These are phyloP conservation scores for Stichodactyla helianthus DNA, from an alignment of 64 coral and sea anemone species.

Conservation along the genomic window DNA sequence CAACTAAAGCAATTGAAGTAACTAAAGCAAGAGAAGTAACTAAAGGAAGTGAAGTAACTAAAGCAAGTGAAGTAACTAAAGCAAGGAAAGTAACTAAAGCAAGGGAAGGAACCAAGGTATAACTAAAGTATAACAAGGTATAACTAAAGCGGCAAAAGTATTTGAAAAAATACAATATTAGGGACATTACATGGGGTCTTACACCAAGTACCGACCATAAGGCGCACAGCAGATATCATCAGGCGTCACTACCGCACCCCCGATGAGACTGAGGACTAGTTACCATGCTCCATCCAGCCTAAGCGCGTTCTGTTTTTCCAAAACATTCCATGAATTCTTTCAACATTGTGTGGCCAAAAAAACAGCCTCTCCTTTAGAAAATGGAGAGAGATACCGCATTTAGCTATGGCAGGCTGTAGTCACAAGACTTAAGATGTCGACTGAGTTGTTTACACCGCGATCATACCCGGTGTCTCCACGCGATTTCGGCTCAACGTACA, in stretches of 20 bases:
- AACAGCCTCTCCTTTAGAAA: neutral
- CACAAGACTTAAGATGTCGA: constrained; percentile 34
- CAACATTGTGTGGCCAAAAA: neutral
- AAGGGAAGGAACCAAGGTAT: too few relatives aligned
- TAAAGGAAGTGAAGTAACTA: too few relatives aligned
- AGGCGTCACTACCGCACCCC: neutral
- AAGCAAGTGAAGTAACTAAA: too few relatives aligned
- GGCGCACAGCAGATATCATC: neutral
- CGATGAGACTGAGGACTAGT: neutral
- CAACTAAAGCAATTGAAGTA: too few relatives aligned
- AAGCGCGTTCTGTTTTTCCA: neutral
- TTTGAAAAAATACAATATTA: too few relatives aligned
- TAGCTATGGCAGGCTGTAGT: neutral
- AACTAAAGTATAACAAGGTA: too few relatives aligned
- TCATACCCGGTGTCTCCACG: constrained; percentile 48
- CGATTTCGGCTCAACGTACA: constrained; percentile 55
- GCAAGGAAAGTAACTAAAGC: too few relatives aligned
- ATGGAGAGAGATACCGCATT: neutral
- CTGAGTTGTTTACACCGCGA: constrained; percentile 41
- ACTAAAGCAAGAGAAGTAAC: too few relatives aligned
- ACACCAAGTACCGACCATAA: too few relatives aligned
- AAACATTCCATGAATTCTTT: constrained; percentile 13
- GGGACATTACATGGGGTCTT: too few relatives aligned
- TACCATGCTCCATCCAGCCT: neutral
- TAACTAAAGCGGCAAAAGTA: too few relatives aligned